Evolutionary conservation across 2,797 vertebrate genomes (phyloP).

Genomic region (Danionella dracula): DNA sequence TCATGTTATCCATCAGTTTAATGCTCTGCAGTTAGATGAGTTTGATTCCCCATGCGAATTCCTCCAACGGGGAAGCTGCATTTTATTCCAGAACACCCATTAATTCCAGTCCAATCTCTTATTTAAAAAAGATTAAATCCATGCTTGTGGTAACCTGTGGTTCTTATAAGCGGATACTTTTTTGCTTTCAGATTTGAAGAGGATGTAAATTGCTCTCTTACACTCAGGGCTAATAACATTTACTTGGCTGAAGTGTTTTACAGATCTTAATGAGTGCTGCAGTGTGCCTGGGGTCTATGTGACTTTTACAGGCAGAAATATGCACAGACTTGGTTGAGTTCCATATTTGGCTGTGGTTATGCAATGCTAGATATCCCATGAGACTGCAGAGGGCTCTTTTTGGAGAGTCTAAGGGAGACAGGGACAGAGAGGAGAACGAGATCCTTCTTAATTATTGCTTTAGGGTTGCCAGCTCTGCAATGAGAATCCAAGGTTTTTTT

Average conservation of each 20-base stretch:
- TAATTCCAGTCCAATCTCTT: neutral
- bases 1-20: too few species aligned
- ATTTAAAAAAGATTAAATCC: neutral
- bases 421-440: neutral
- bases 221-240: neutral
- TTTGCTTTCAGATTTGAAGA: constrained; percentile 7
- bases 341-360: constrained; percentile 24
- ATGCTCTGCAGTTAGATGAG: too few species aligned
- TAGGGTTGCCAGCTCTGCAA: neutral
- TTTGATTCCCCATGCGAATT: too few species aligned
- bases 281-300: neutral
- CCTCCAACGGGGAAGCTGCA: too few species aligned
- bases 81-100: neutral
- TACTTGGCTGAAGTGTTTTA: neutral
- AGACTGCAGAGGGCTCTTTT: constrained; percentile 7
- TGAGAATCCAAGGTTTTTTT: neutral
- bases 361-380: constrained; percentile 13
- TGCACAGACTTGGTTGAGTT: neutral
- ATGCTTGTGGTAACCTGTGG: neutral
- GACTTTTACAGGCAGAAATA: neutral
- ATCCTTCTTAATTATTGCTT: neutral
- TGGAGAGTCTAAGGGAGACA: neutral
- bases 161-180: neutral
- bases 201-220: constrained; percentile 7
- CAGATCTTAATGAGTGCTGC: neutral